These are phyloP conservation scores for Aplysia californica DNA, from an alignment of 1,140 invertebrate species.

Conservation along the genomic window DNA sequence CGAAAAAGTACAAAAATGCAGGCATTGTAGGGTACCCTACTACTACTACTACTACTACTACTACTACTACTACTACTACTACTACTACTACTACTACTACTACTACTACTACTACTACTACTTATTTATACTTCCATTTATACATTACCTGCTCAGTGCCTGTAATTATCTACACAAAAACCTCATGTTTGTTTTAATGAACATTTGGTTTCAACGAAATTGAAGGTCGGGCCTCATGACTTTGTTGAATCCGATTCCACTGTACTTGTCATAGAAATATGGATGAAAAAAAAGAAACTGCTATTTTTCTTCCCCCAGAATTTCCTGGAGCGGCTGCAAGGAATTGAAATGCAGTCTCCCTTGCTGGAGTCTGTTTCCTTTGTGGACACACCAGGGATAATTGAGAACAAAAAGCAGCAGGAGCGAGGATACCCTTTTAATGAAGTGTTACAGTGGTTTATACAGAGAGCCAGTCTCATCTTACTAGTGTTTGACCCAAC, in stretches of 20 bases:
- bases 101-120: background rate
- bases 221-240: too few species aligned
- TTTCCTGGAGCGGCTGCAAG: constrained; percentile 87
- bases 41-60: background rate
- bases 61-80: background rate
- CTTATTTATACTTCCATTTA: background rate
- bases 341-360: constrained; percentile 83
- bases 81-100: background rate
- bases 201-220: too few species aligned
- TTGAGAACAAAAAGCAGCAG: constrained; percentile 93
- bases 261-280: background rate
- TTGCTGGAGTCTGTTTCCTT: constrained; percentile 92
- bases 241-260: background rate
- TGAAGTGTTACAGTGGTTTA: constrained; percentile 96
- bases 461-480: constrained; percentile 94
- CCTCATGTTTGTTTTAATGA: too few species aligned
- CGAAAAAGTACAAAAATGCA: background rate
- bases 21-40: background rate
- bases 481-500: constrained; percentile 95
- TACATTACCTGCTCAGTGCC: too few species aligned
- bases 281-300: too few species aligned
- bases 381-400: constrained; percentile 94
- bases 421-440: constrained; percentile 94
- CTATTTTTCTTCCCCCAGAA: constrained; percentile 66
- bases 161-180: too few species aligned